Evolutionary conservation across 1,140 invertebrate species (phyloP).

Genomic region (Stenopsyche tienmushanensis): DNA sequence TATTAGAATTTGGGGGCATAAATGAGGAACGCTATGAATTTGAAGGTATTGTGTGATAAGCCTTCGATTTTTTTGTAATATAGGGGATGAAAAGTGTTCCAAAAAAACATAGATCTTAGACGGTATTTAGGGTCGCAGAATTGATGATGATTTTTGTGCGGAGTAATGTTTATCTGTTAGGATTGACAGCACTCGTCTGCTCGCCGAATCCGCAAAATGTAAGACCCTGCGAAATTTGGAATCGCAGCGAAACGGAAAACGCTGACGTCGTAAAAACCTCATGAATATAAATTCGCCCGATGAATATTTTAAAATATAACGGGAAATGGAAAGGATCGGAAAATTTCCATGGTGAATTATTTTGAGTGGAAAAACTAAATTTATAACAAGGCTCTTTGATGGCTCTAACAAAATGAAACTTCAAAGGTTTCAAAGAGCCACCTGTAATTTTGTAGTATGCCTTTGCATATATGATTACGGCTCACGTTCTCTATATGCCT

Average conservation of each 20-base stretch:
- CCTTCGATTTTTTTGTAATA: too few relatives aligned
- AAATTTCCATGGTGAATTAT: slow-evolving; percentile 16
- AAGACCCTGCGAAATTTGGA: background rate
- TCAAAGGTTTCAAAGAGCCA: slow-evolving; percentile 16
- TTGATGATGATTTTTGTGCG: background rate
- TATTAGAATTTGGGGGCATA: too few relatives aligned
- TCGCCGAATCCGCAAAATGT: background rate
- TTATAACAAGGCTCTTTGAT: slow-evolving; percentile 19
- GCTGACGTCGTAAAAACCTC: slow-evolving; percentile 8
- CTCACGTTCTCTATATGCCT: too few relatives aligned
- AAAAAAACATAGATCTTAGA: too few relatives aligned
- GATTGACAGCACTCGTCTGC: background rate
- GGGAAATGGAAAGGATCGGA: slow-evolving; percentile 7
- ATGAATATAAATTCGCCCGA: slow-evolving; percentile 12
- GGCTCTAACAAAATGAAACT: slow-evolving; percentile 2
- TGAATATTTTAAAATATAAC: slow-evolving; percentile 15
- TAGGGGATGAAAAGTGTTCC: too few relatives aligned
- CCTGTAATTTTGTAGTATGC: slow-evolving; percentile 10
- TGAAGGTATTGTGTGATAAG: too few relatives aligned
- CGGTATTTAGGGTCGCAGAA: too few relatives aligned
- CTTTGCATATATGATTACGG: slow-evolving; percentile 1
- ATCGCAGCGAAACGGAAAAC: slow-evolving; percentile 10
- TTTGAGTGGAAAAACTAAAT: slow-evolving; percentile 24
- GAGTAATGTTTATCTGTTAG: background rate
- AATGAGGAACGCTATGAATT: too few relatives aligned